A percentile compares a stretch with the other conserved stretches of the same genome.
Evolutionary conservation across 2,797 vertebrate genomes (phyloP).

Genomic region (Nannoperca obscura): DNA sequence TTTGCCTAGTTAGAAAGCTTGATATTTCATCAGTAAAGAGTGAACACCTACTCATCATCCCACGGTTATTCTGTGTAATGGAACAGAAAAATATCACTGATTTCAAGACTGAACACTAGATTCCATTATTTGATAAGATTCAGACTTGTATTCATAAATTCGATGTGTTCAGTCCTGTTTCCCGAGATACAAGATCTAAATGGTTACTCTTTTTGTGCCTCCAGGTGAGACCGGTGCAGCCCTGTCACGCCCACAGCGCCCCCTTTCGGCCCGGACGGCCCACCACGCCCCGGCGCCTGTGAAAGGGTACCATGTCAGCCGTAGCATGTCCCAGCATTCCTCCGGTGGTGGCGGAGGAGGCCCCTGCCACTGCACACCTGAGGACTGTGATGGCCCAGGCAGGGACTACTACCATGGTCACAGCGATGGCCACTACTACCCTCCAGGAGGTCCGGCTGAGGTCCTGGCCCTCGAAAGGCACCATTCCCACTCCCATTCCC

Average conservation of each 20-base stretch:
- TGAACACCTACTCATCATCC: conserved; percentile 18
- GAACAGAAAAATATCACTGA: conserved; percentile 18
- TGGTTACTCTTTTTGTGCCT: conserved; percentile 33
- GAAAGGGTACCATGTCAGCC: conserved; percentile 97
- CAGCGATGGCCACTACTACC: conserved; percentile 89
- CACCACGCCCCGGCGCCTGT: conserved; percentile 89
- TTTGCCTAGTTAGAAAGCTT: not conserved
- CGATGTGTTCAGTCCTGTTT: conserved; percentile 8
- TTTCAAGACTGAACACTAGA: conserved; percentile 22
- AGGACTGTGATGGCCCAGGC: conserved; percentile 87
- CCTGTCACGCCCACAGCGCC: conserved; percentile 89
- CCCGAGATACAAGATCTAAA: not conserved
- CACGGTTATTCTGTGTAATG: conserved; percentile 9
- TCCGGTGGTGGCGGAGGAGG: conserved; percentile 83
- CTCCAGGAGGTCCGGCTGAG: conserved; percentile 86
- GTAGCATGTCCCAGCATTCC: conserved; percentile 93
- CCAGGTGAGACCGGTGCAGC: conserved; percentile 87
- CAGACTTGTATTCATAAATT: conserved; percentile 7
- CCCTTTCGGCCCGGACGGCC: conserved; percentile 89
- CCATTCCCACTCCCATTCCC: conserved; percentile 79
- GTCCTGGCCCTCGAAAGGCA: conserved; percentile 83
- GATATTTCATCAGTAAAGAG: not conserved
- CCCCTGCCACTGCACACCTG: conserved; percentile 91
- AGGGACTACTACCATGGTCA: conserved; percentile 87
- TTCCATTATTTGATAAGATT: conserved; percentile 47